Conservation (phyloP, 2,113 vertebrate genomes). For the Menidia beryllina region DNA sequence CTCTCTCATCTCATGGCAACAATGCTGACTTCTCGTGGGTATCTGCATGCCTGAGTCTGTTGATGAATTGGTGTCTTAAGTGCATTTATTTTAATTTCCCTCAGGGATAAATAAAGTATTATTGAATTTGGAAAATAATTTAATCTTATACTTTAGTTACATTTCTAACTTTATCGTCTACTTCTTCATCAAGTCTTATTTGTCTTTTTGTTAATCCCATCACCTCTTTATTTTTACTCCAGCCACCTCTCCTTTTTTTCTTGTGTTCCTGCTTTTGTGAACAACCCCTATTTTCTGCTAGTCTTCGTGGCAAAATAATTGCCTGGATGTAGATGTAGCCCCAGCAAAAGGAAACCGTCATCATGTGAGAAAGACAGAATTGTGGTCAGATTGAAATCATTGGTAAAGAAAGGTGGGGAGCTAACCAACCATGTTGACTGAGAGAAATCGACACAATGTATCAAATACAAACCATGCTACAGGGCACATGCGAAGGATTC, state of each 20-base stretch:
- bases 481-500: constrained; percentile 23
- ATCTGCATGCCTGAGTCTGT: constrained; percentile 24
- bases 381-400: constrained; percentile 50
- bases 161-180: not conserved
- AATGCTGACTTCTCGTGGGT: constrained; percentile 29
- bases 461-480: constrained; percentile 44
- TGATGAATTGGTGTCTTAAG: constrained; percentile 22
- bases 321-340: constrained; percentile 46
- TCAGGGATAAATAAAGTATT: no score
- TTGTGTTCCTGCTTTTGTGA: constrained; percentile 28
- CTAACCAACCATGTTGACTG: not conserved
- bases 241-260: not conserved
- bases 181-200: not conserved
- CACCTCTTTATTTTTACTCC: not conserved
- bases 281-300: constrained; percentile 36
- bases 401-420: constrained; percentile 24
- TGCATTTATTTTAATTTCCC: no score
- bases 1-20: constrained; percentile 44
- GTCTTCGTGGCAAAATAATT: constrained; percentile 48
- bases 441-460: constrained; percentile 11
- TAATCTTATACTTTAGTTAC: not conserved
- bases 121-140: not conserved
- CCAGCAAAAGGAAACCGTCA: constrained; percentile 44
- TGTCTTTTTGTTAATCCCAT: not conserved
- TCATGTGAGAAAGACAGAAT: constrained; percentile 58